Percentiles rank a stretch among this genome's conserved stretches.
phyloP scores from a whole-genome alignment of 2,797 vertebrate genomes.

The Melanogrammus aeglefinus region DNA sequence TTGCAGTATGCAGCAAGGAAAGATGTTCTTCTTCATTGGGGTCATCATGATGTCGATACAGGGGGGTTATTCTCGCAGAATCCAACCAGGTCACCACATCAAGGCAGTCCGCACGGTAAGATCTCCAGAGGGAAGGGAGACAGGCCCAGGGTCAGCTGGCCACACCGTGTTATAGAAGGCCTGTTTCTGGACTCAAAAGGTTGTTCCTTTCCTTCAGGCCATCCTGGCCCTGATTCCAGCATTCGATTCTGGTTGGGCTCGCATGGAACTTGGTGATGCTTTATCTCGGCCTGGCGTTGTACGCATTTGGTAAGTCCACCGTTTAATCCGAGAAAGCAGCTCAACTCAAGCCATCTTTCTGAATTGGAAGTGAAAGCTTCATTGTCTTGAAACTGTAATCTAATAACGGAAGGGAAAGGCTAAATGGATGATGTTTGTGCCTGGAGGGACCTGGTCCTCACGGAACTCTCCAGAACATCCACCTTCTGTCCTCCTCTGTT shows the following conservation, averaged over 20 bases:
- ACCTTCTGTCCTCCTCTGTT: constrained; percentile 12
- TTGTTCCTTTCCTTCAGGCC: constrained; percentile 72
- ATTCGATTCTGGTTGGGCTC: constrained; percentile 88
- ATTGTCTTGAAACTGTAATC: not conserved
- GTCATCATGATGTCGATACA: constrained; percentile 93
- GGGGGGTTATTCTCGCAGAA: constrained; percentile 88
- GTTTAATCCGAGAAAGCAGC: not conserved
- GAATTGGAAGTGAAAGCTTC: not conserved
- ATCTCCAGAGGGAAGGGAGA: not conserved
- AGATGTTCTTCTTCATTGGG: constrained; percentile 99
- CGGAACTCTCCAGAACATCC: not conserved
- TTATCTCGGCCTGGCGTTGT: constrained; percentile 82
- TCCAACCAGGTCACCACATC: constrained; percentile 85
- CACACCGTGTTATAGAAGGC: not conserved
- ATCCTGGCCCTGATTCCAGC: constrained; percentile 85
- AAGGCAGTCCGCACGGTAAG: constrained; percentile 75
- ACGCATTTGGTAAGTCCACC: constrained; percentile 86
- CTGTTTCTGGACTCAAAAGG: not conserved
- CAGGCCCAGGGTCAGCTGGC: not conserved
- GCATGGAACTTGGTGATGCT: constrained; percentile 76
- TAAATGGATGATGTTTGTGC: not conserved
- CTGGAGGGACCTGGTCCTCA: not conserved
- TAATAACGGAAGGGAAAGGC: not conserved
- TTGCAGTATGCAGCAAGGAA: constrained; percentile 92
- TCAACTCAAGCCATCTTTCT: not conserved